phyloP scores from a whole-genome alignment of 2,888 invertebrate species.

The Eudasyphora cyanicolor region DNA sequence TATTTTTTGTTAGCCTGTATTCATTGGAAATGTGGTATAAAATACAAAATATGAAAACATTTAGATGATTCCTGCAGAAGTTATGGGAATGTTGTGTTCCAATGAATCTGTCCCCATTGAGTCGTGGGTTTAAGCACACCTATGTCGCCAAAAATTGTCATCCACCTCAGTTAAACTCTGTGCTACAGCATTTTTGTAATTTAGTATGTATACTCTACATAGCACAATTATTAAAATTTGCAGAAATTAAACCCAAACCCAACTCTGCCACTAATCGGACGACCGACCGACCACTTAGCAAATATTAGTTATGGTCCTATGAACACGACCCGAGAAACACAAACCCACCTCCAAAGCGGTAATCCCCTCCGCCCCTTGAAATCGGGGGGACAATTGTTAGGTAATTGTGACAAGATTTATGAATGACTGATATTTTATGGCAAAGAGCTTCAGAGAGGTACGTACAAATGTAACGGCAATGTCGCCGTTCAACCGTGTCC shows the following conservation, averaged over 20 bases:
- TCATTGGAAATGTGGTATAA: too few relatives aligned
- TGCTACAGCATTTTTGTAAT: background rate
- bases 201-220: background rate
- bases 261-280: background rate
- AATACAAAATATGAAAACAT: too few relatives aligned
- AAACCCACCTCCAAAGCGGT: background rate
- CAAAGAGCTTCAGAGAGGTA: background rate
- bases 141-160: too few relatives aligned
- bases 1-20: too few relatives aligned
- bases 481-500: background rate
- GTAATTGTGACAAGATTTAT: constrained; percentile 63
- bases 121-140: too few relatives aligned
- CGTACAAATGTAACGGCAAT: background rate
- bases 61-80: too few relatives aligned
- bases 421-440: constrained; percentile 21
- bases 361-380: background rate
- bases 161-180: background rate
- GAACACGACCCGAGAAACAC: constrained; percentile 20
- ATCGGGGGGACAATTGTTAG: constrained; percentile 39
- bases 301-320: constrained; percentile 56
- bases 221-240: too few relatives aligned
- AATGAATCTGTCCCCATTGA: too few relatives aligned
- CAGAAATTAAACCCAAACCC: background rate
- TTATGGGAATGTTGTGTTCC: too few relatives aligned
- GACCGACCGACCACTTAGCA: constrained; percentile 42